Evolutionary conservation across 2,888 invertebrate species (phyloP).

Genomic region (Calameuta idolon): DNA sequence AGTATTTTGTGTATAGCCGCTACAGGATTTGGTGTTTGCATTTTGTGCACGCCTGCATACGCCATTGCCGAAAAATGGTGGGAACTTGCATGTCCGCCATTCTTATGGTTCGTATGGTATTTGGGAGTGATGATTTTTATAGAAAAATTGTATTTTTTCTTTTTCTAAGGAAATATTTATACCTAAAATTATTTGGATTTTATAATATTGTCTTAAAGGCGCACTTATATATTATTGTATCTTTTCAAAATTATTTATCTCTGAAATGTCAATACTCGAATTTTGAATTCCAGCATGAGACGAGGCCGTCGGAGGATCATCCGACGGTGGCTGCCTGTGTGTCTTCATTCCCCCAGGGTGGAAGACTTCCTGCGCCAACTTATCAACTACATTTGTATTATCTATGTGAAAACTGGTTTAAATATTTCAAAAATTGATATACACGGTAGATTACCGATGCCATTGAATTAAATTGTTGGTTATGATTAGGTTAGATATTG

Average conservation of each 20-base stretch:
- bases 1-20: conserved; percentile 26
- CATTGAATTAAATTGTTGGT: background rate
- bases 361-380: conserved; percentile 22
- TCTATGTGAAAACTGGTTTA: background rate
- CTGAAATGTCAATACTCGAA: background rate
- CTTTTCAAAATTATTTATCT: background rate
- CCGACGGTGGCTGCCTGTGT: conserved; percentile 27
- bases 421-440: background rate
- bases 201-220: too few relatives aligned
- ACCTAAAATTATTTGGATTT: background rate
- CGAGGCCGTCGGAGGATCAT: conserved; percentile 34
- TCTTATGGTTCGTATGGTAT: background rate
- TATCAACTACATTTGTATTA: background rate
- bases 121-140: background rate
- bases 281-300: conserved; percentile 21
- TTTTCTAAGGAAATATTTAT: background rate
- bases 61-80: conserved; percentile 5
- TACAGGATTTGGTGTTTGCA: conserved; percentile 16
- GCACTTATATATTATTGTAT: too few relatives aligned
- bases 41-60: conserved; percentile 6
- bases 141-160: background rate
- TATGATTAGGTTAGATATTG: too few relatives aligned
- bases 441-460: background rate
- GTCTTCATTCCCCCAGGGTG: conserved; percentile 34
- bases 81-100: conserved; percentile 1